Evolutionary conservation across 2,113 vertebrate species (phyloP).

Genomic region (Hydrochoerus hydrochaeris): DNA sequence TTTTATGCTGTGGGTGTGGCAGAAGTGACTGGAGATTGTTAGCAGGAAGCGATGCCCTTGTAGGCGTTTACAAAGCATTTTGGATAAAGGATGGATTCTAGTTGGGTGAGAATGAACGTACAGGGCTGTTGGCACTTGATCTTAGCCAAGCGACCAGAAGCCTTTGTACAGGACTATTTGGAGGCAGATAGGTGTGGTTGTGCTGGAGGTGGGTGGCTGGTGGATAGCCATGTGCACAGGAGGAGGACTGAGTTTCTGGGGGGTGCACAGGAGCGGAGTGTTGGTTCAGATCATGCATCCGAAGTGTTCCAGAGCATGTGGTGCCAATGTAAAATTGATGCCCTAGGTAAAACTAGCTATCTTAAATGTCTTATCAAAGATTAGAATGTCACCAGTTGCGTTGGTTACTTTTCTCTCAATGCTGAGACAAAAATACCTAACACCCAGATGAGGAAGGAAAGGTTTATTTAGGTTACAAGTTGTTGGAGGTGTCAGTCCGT

Average conservation of each 20-base stretch:
- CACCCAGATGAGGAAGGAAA: too few relatives aligned
- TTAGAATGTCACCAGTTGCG: background rate
- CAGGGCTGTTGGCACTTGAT: too few relatives aligned
- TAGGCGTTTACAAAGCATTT: background rate
- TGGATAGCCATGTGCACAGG: too few relatives aligned
- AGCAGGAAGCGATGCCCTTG: background rate
- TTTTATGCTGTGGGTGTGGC: background rate
- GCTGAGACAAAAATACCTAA: too few relatives aligned
- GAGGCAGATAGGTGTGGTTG: background rate
- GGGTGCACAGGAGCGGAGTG: background rate
- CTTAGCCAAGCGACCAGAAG: too few relatives aligned
- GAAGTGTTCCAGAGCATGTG: background rate
- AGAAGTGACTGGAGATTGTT: background rate
- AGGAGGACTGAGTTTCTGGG: background rate
- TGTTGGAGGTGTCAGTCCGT: too few relatives aligned
- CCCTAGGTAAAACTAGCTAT: background rate
- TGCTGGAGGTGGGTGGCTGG: background rate
- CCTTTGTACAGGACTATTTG: background rate
- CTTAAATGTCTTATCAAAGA: conserved; percentile 11
- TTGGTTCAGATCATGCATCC: background rate
- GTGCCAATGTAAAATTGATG: background rate
- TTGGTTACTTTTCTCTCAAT: too few relatives aligned
- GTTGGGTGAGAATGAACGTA: background rate
- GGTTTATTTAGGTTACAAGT: too few relatives aligned
- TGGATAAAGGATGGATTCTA: background rate